These are phyloP conservation scores for Orchesella flavescens DNA, from an alignment of 2,888 invertebrate species.

Conservation along the genomic window DNA sequence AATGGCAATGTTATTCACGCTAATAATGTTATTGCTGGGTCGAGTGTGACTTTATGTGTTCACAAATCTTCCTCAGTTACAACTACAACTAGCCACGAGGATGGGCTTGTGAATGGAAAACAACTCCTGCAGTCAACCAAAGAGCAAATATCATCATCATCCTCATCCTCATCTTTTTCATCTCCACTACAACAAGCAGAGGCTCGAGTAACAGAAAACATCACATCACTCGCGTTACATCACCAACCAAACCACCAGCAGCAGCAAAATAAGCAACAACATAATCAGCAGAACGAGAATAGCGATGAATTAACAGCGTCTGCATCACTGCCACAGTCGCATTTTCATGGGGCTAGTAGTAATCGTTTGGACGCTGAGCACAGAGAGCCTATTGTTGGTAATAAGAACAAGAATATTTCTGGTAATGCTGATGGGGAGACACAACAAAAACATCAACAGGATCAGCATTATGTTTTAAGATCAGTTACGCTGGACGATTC, in stretches of 20 bases:
- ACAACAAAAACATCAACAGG: constrained; percentile 44
- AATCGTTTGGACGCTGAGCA: constrained; percentile 30
- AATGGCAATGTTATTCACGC: constrained; percentile 21
- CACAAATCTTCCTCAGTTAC: constrained; percentile 12
- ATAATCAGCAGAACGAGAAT: constrained; percentile 58
- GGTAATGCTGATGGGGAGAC: constrained; percentile 32
- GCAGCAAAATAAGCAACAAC: constrained; percentile 33
- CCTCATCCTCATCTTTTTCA: constrained; percentile 46
- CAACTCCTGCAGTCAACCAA: constrained; percentile 29
- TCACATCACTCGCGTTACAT: constrained; percentile 61
- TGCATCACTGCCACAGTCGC: constrained; percentile 46
- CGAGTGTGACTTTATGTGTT: constrained; percentile 34
- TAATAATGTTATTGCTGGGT: constrained; percentile 39
- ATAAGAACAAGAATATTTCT: constrained; percentile 44
- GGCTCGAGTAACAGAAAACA: constrained; percentile 50
- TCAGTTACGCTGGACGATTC: constrained; percentile 69
- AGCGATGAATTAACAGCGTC: constrained; percentile 63
- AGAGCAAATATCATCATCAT: constrained; percentile 28
- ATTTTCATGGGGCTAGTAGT: constrained; percentile 37
- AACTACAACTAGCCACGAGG: constrained; percentile 45
- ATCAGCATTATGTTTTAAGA: constrained; percentile 63
- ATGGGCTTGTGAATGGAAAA: constrained; percentile 41
- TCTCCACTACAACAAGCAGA: constrained; percentile 31
- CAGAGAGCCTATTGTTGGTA: constrained; percentile 33
- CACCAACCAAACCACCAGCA: constrained; percentile 41